Evolutionary conservation across 30 jellyfish, hydroid and myxozoan species (phyloP).

Genomic region (Chironex yamaguchii): DNA sequence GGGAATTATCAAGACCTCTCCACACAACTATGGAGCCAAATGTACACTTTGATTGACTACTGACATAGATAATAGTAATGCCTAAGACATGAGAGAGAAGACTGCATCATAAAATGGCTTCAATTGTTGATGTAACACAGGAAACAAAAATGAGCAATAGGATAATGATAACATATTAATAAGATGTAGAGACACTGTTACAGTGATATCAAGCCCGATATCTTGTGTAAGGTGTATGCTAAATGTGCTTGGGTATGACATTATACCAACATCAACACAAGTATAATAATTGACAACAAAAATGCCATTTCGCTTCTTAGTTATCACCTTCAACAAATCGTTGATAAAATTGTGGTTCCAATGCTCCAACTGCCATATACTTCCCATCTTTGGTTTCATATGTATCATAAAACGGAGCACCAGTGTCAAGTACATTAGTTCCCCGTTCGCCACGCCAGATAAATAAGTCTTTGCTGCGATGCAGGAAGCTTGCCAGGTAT

Average conservation of each 20-base stretch:
- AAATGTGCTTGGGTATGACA: background rate
- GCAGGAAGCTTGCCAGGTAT: conserved; percentile 84
- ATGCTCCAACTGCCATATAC: conserved; percentile 94
- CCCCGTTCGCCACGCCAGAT: conserved; percentile 93
- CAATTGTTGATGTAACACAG: too few relatives aligned
- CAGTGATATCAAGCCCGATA: background rate
- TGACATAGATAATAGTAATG: too few relatives aligned
- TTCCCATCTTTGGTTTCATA: conserved; percentile 95
- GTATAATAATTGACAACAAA: background rate
- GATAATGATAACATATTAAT: too few relatives aligned
- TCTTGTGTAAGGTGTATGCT: background rate
- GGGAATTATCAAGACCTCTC: too few relatives aligned
- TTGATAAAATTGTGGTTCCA: conserved; percentile 88
- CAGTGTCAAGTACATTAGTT: conserved; percentile 80
- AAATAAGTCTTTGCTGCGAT: conserved; percentile 78
- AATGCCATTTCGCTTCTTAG: background rate
- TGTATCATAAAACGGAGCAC: conserved; percentile 97
- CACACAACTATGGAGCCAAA: too few relatives aligned
- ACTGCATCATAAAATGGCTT: too few relatives aligned
- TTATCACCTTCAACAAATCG: conserved; percentile 77
- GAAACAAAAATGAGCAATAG: too few relatives aligned
- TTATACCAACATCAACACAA: background rate
- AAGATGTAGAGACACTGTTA: too few relatives aligned
- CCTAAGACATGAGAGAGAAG: too few relatives aligned
- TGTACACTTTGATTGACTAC: too few relatives aligned